These are phyloP conservation scores for Pocillopora damicornis DNA, from an alignment of 64 coral and sea anemone genomes.

Conservation along the genomic window DNA sequence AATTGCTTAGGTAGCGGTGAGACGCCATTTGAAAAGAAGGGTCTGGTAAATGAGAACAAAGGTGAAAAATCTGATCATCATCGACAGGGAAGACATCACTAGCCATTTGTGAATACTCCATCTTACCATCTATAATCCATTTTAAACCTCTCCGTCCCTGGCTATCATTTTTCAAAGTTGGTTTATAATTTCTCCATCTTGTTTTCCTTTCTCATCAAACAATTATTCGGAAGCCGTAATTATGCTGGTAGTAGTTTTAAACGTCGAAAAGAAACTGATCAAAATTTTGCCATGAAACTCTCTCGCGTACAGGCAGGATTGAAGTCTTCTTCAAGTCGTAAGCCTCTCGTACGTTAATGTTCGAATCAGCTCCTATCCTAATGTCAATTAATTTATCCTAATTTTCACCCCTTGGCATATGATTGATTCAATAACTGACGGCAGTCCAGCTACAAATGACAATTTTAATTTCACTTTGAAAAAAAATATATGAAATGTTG, in stretches of 20 bases:
- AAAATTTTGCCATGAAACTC: too few relatives aligned
- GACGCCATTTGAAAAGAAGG: background rate
- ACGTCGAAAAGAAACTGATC: too few relatives aligned
- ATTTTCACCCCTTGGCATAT: background rate
- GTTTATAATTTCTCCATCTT: too few relatives aligned
- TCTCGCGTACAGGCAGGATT: too few relatives aligned
- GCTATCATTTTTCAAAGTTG: too few relatives aligned
- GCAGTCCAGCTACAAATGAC: background rate
- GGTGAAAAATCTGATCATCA: background rate
- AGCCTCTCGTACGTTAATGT: background rate
- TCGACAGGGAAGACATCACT: background rate
- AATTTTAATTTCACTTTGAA: background rate
- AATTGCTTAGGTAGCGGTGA: slow-evolving; percentile 51
- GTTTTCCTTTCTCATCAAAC: too few relatives aligned
- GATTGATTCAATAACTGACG: background rate
- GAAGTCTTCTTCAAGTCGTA: too few relatives aligned
- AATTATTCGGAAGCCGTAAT: too few relatives aligned
- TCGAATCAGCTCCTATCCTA: background rate
- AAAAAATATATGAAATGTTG: background rate
- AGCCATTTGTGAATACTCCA: background rate
- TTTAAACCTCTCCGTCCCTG: too few relatives aligned
- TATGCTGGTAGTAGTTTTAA: too few relatives aligned
- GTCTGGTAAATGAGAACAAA: slow-evolving; percentile 12
- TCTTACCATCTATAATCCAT: too few relatives aligned
- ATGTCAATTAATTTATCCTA: background rate